Conservation (phyloP, 2,797 vertebrate species). For the Cercopithecus hamlyni region DNA sequence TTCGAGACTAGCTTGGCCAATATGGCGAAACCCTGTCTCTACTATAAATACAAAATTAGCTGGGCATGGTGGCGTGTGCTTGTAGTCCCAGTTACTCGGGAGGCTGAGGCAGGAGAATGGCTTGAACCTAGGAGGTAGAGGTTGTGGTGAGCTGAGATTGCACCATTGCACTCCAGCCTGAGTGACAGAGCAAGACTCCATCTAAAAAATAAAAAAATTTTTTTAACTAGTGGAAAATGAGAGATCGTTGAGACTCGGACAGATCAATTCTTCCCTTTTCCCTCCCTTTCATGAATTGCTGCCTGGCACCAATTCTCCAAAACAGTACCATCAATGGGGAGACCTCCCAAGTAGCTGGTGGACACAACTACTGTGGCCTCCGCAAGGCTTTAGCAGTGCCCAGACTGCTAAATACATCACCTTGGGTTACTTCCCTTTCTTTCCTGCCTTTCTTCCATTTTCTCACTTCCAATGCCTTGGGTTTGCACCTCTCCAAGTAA, state of each 20-base stretch:
- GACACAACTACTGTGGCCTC: background rate
- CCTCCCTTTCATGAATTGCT: background rate
- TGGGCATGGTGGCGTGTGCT: too few species aligned
- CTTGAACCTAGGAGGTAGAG: too few species aligned
- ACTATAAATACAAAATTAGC: too few species aligned
- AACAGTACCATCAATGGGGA: background rate
- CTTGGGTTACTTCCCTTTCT: background rate
- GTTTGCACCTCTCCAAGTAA: slow-evolving; percentile 44
- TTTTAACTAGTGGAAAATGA: background rate
- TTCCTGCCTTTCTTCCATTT: background rate
- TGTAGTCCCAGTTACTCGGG: too few species aligned
- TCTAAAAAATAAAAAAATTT: too few species aligned
- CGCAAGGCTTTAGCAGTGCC: background rate
- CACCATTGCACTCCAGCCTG: too few species aligned
- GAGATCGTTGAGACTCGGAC: background rate
- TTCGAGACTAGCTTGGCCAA: too few species aligned
- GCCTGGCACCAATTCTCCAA: background rate
- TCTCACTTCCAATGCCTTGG: background rate
- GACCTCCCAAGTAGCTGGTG: background rate
- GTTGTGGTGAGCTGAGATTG: too few species aligned
- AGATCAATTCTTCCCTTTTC: background rate
- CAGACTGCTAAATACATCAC: background rate
- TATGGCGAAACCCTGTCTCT: too few species aligned
- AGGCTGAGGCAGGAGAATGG: too few species aligned
- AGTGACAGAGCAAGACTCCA: too few species aligned